Evolutionary conservation across 2,797 vertebrate species (phyloP).

Genomic region (Danionella dracula): DNA sequence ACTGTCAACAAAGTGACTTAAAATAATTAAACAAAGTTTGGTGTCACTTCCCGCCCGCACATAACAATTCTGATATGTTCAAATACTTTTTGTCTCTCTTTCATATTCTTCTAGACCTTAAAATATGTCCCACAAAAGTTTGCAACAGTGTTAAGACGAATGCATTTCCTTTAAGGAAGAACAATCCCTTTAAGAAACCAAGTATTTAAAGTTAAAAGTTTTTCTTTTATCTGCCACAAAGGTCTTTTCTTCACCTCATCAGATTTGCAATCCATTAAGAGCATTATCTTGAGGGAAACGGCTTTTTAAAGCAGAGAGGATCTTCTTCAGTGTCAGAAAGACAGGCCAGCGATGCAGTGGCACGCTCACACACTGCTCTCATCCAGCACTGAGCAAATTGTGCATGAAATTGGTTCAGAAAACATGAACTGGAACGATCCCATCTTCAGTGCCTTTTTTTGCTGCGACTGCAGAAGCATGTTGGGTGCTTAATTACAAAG

Average conservation of each 20-base stretch:
- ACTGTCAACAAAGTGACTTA: no score
- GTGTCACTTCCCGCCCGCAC: no score
- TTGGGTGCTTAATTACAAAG: constrained; percentile 47
- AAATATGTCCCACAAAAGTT: no score
- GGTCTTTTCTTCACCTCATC: neutral
- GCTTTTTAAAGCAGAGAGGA: neutral
- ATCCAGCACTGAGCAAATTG: constrained; percentile 49
- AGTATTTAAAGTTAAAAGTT: neutral
- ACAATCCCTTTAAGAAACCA: neutral
- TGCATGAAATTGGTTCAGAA: constrained; percentile 53
- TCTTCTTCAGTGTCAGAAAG: constrained; percentile 3
- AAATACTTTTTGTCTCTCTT: no score
- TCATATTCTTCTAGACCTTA: no score
- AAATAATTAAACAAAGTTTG: no score
- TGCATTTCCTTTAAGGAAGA: no score
- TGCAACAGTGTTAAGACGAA: no score
- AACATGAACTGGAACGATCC: constrained; percentile 48
- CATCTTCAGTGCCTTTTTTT: constrained; percentile 41
- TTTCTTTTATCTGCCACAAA: constrained; percentile 5
- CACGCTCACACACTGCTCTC: constrained; percentile 21
- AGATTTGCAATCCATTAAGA: constrained; percentile 2
- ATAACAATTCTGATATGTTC: no score
- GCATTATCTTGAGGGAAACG: neutral
- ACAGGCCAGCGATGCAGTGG: constrained; percentile 20
- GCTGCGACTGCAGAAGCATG: constrained; percentile 46